These are phyloP conservation scores for Mastacembelus armatus DNA, from an alignment of 2,797 vertebrate species.

Conservation along the genomic window DNA sequence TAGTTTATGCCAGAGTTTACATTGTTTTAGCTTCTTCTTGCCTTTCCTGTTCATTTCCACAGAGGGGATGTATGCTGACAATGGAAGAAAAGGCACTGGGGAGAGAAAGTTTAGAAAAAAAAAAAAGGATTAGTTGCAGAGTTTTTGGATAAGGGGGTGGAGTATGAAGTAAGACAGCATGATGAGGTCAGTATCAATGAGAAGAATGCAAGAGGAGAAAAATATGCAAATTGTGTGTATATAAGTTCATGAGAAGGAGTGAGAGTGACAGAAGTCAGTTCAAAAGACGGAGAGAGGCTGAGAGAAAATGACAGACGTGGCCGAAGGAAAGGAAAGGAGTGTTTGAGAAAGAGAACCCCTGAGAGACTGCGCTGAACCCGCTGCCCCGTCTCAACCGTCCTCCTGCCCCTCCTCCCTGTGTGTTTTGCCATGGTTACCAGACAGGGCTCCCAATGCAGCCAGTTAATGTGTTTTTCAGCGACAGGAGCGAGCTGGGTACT, in stretches of 20 bases:
- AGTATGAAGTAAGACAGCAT: conserved; percentile 55
- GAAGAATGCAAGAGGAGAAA: conserved; percentile 48
- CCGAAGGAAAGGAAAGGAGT: conserved; percentile 67
- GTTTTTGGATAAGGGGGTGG: conserved; percentile 41
- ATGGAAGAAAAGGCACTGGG: conserved; percentile 12
- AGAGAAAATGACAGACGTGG: conserved; percentile 73
- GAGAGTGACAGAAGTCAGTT: conserved; percentile 44
- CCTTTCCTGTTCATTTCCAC: conserved; percentile 24
- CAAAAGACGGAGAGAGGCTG: conserved; percentile 37
- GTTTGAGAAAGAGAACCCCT: conserved; percentile 74
- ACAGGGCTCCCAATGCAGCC: conserved; percentile 82
- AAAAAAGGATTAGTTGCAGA: conserved; percentile 50
- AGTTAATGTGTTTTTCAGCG: conserved; percentile 85
- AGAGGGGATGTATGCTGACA: conserved; percentile 39
- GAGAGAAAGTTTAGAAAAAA: neutral
- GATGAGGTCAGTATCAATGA: conserved; percentile 61
- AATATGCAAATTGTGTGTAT: conserved; percentile 69
- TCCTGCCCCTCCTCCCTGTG: conserved; percentile 56
- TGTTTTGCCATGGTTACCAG: conserved; percentile 86
- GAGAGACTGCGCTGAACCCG: conserved; percentile 78
- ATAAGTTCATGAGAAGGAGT: conserved; percentile 18
- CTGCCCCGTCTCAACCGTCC: conserved; percentile 72
- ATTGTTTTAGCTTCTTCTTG: conserved; percentile 6
- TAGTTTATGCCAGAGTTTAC: conserved; percentile 19
- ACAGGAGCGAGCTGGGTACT: conserved; percentile 78